Evolutionary conservation across 2,797 vertebrate species (phyloP).

Genomic region (Jordanella pulchra): DNA sequence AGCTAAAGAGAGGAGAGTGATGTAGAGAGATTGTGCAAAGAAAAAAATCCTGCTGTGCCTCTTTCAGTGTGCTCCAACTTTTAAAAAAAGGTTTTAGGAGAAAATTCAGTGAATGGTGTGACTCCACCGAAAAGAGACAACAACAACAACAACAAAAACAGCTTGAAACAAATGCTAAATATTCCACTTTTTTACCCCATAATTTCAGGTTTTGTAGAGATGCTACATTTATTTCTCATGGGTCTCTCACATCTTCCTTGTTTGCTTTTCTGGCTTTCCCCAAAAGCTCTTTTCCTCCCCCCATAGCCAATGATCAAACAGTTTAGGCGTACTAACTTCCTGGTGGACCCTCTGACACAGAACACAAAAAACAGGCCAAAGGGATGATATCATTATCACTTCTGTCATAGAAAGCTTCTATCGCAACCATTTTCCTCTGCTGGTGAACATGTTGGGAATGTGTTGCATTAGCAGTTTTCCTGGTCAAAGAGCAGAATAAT

Average conservation of each 20-base stretch:
- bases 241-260: slow-evolving; percentile 39
- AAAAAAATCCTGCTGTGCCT: not conserved
- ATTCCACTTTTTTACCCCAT: too few species aligned
- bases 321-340: slow-evolving; percentile 73
- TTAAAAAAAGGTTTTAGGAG: not conserved
- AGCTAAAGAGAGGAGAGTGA: not conserved
- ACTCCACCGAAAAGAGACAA: not conserved
- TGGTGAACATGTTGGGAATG: slow-evolving; percentile 79
- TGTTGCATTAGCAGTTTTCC: slow-evolving; percentile 79
- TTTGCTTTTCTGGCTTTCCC: slow-evolving; percentile 67
- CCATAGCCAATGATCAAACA: slow-evolving; percentile 65
- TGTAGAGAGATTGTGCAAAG: not conserved
- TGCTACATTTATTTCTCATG: too few species aligned
- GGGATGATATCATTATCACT: slow-evolving; percentile 78
- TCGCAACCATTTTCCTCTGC: slow-evolving; percentile 49
- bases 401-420: slow-evolving; percentile 36
- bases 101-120: not conserved
- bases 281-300: slow-evolving; percentile 51
- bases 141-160: too few species aligned
- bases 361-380: slow-evolving; percentile 68
- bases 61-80: not conserved
- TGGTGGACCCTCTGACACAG: slow-evolving; percentile 50
- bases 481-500: slow-evolving; percentile 75
- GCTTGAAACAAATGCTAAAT: too few species aligned
- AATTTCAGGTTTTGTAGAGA: too few species aligned